Evolutionary conservation across 2,113 vertebrate genomes (phyloP), one percentile per base, ranked within the genome.

Genomic region (Neotragus pygmaeus): DNA sequence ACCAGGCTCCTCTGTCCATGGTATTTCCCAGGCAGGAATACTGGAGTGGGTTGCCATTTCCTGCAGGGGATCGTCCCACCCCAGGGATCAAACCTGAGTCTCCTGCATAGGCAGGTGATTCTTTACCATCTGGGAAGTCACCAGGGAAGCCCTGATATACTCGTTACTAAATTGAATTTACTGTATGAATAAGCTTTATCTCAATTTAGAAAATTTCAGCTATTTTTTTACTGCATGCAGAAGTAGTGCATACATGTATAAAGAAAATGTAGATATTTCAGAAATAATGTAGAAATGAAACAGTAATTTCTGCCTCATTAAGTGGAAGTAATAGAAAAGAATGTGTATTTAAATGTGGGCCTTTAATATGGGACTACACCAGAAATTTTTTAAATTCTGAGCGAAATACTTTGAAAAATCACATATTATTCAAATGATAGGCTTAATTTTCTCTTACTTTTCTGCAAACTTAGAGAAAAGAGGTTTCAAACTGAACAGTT

Each of bases 321-420:
- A 95, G 19, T 55, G 51, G n/a, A 60, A 90, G 27, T 36, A 81
- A 25, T 21, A 94, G 84, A 90, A 90, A 95, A 39, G 39, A 45
- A 21, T 82, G 8, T 89, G 3, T 82, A 36, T 85, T 90, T 94
- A 51, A 93, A 85, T 81, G 33, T 49, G 15, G 15, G 5, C 49
- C 39, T 95, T 87, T 33, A 78, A 6, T 92, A 28, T 77, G 10
- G n/a, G 3, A 47, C 2, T 64, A 27, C 62, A 36, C n/a, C 45
- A 80, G 77, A 96, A 88, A 11, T 86, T 95, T 51, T 96, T 85
- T 14, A 89, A 86, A 75, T 93, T 88, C 70, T 95, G 30, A 86
- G 25, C 8, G 28, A n/a, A 88, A 53, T 78, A 80, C 25, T 94
- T 97, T 75, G 8, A 23, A 97, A 96, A 90, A 87, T 91, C 43